Base-by-base conservation (phyloP, 2,113 vertebrate species). In the Dasyornis broadbenti region DNA sequence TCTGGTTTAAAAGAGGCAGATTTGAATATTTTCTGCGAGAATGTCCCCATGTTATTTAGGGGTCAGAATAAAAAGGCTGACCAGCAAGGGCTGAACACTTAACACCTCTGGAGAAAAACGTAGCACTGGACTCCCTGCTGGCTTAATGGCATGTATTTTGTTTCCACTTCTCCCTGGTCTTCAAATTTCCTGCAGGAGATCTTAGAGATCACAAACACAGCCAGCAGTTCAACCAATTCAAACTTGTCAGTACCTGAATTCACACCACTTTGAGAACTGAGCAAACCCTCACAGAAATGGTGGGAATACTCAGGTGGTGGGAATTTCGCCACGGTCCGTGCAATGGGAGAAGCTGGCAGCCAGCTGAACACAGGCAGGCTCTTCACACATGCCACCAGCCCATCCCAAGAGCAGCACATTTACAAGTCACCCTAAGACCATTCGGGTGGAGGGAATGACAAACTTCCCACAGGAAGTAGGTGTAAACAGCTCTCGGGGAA, bases 271-370 rank as follows among this genome's bases (percentile, higher is more conserved):
- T 53, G 60, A 64, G 47, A 86, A 40, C 21, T 17, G 28, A 49
- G 11, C 3, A 8, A 65, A 52, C 30, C 22, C 13, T 66, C 27
- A 28, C 5, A 15, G 0, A 57, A 33, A 6, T 13, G 17, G 50
- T 44, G 20, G 33, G 37, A 52, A 22, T 17, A 22, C 37, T 52
- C 24, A 10, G 22, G 52, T 72, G 30, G 33, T 73, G 71, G 40
- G 33, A 22, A 35, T 30, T 28, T 65, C 7, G 1, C 11, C 56
- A n/a, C 17, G 56, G 54, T 22, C 54, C 0, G 0, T 15, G 28
- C 59, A 44, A 9, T 10, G 53, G 63, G 35, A 49, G 49, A 59
- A 54, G 35, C 53, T 57, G 76, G 42, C 23, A 76, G 59, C 12
- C 56, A 57, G 19, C 15, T 64, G 57, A 78, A 59, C 26, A 7